phyloP scores from a whole-genome alignment of 2,888 invertebrate genomes.

The Strigamia crassipes region DNA sequence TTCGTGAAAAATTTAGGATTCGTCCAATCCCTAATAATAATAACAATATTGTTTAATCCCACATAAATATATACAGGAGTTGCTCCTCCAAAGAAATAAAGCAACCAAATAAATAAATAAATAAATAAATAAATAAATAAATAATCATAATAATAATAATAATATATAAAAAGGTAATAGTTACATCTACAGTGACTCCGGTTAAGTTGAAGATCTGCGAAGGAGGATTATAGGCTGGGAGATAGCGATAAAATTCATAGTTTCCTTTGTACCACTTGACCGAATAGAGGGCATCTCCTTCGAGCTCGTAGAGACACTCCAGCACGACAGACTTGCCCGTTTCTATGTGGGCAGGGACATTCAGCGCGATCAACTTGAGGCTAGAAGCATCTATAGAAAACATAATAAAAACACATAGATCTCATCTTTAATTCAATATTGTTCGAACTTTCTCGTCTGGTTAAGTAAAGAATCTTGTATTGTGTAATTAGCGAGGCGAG shows the following conservation, averaged over 20 bases:
- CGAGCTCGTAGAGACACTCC: constrained; percentile 75
- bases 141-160: too few relatives aligned
- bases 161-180: constrained; percentile 58
- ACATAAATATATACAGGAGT: too few relatives aligned
- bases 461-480: constrained; percentile 5
- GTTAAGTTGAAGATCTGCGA: constrained; percentile 73
- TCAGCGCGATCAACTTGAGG: constrained; percentile 45
- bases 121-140: too few relatives aligned
- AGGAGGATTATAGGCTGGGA: constrained; percentile 77
- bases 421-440: background rate
- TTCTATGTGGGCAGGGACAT: constrained; percentile 46
- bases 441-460: background rate
- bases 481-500: background rate
- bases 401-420: constrained; percentile 10
- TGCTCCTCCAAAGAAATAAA: too few relatives aligned
- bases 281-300: constrained; percentile 74
- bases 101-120: too few relatives aligned
- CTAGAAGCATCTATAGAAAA: constrained; percentile 45
- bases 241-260: constrained; percentile 77
- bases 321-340: constrained; percentile 72
- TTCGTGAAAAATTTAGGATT: too few relatives aligned
- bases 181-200: constrained; percentile 77
- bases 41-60: too few relatives aligned
- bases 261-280: constrained; percentile 81
- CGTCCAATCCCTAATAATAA: too few relatives aligned